Evolutionary conservation across 2,888 invertebrate species (phyloP).

Genomic region (Asteroscopus sphinx): DNA sequence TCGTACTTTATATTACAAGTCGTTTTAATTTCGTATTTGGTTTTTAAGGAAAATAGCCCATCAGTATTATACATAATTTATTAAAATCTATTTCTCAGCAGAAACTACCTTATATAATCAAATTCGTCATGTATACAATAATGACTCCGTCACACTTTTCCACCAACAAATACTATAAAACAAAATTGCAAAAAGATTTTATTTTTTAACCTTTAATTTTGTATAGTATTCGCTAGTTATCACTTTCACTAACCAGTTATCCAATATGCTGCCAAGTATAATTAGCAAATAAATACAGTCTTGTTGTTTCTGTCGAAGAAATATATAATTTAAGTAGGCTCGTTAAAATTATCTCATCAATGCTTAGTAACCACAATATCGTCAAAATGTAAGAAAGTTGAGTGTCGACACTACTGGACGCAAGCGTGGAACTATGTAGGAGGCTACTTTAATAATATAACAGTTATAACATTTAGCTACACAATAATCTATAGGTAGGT

Average conservation of each 20-base stretch:
- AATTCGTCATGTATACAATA: conserved; percentile 57
- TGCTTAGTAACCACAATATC: conserved; percentile 57
- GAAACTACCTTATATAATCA: conserved; percentile 52
- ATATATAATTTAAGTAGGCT: conserved; percentile 51
- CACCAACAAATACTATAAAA: conserved; percentile 48
- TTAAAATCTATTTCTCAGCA: conserved; percentile 48
- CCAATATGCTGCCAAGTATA: conserved; percentile 57
- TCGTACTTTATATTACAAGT: conserved; percentile 56
- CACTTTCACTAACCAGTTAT: conserved; percentile 58
- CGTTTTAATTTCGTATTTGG: conserved; percentile 51
- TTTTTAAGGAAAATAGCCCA: conserved; percentile 57
- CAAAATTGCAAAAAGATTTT: conserved; percentile 18
- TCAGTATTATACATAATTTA: conserved; percentile 43
- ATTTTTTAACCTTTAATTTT: conserved; percentile 23
- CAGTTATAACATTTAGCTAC: conserved; percentile 70
- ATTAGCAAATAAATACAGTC: conserved; percentile 69
- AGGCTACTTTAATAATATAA: conserved; percentile 71
- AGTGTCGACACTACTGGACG: conserved; percentile 73
- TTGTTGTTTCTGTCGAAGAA: conserved; percentile 64
- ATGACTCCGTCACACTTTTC: conserved; percentile 34
- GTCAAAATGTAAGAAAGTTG: conserved; percentile 43
- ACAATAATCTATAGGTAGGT: conserved; percentile 54
- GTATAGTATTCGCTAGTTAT: conserved; percentile 38
- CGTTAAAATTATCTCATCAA: conserved; percentile 44
- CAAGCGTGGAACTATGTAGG: conserved; percentile 75